A percentile compares a stretch with the other conserved stretches of the same genome.
Evolutionary conservation across 2,113 vertebrate species (phyloP).

Genomic region (Syrrhaptes paradoxus): DNA sequence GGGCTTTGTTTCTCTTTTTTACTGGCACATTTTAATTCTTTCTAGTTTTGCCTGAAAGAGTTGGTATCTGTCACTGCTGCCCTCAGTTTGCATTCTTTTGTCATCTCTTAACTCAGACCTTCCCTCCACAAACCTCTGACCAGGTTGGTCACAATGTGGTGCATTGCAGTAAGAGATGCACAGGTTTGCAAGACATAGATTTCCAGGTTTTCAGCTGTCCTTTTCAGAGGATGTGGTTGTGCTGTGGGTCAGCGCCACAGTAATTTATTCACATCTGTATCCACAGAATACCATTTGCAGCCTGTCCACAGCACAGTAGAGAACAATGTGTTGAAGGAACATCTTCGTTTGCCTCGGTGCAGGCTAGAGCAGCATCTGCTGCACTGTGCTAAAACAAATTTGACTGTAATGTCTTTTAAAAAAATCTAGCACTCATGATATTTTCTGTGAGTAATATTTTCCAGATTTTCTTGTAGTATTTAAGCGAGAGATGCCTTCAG

Average conservation of each 20-base stretch:
- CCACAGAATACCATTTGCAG: background rate
- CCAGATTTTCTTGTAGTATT: background rate
- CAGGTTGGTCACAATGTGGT: background rate
- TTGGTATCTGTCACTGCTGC: background rate
- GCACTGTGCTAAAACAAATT: background rate
- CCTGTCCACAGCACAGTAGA: background rate
- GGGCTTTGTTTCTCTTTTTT: background rate
- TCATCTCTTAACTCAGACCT: background rate
- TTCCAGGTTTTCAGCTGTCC: background rate
- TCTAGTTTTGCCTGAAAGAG: background rate
- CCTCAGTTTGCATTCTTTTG: background rate
- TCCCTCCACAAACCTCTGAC: background rate
- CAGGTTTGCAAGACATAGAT: background rate
- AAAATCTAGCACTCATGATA: background rate
- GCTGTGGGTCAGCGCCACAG: background rate
- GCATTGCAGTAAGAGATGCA: background rate
- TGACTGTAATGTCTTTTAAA: background rate
- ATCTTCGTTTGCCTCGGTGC: background rate
- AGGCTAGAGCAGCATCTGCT: background rate
- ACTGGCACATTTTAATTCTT: background rate
- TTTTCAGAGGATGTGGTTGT: background rate
- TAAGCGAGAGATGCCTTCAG: background rate
- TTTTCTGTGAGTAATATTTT: background rate
- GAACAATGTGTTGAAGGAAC: background rate
- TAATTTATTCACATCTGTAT: background rate